These are phyloP conservation scores for Drosophila phalerata DNA, from an alignment of 2,888 invertebrate species.

Conservation along the genomic window DNA sequence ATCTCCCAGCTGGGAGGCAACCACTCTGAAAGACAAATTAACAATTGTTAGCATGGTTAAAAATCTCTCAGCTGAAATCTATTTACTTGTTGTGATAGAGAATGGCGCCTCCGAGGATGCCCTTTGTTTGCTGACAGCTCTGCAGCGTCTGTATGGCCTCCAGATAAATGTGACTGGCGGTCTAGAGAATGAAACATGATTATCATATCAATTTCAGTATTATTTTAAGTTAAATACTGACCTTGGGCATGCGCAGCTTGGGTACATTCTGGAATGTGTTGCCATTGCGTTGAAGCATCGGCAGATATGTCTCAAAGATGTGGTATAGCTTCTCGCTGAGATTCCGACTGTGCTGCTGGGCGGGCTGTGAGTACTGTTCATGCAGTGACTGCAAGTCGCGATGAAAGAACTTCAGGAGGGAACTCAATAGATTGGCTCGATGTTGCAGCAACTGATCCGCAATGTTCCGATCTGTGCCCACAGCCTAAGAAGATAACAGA, in stretches of 20 bases:
- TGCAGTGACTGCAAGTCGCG: conserved; percentile 92
- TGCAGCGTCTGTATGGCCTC: conserved; percentile 95
- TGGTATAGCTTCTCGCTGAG: conserved; percentile 92
- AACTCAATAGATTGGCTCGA: conserved; percentile 91
- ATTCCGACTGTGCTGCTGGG: conserved; percentile 84
- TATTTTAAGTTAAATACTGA: conserved; percentile 75
- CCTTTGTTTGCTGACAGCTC: conserved; percentile 91
- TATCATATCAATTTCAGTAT: not conserved
- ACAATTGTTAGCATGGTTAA: not conserved
- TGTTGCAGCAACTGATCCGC: conserved; percentile 93
- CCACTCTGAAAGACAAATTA: conserved; percentile 87
- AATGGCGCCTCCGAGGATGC: conserved; percentile 93
- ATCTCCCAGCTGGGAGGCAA: conserved; percentile 91
- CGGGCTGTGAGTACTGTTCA: conserved; percentile 86
- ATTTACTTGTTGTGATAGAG: conserved; percentile 95
- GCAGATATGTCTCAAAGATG: conserved; percentile 95
- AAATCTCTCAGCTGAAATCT: not conserved
- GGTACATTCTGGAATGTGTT: conserved; percentile 94
- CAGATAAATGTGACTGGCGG: conserved; percentile 93
- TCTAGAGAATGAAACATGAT: conserved; percentile 86
- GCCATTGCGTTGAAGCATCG: conserved; percentile 93
- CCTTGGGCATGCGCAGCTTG: conserved; percentile 93
- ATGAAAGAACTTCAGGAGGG: conserved; percentile 93
- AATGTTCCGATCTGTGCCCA: conserved; percentile 94
- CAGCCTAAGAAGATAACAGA: conserved; percentile 87